A percentile compares a stretch with the other conserved stretches of the same genome.
Evolutionary conservation across 2,113 vertebrate species (phyloP).

Genomic region (Antechinus stuartii): DNA sequence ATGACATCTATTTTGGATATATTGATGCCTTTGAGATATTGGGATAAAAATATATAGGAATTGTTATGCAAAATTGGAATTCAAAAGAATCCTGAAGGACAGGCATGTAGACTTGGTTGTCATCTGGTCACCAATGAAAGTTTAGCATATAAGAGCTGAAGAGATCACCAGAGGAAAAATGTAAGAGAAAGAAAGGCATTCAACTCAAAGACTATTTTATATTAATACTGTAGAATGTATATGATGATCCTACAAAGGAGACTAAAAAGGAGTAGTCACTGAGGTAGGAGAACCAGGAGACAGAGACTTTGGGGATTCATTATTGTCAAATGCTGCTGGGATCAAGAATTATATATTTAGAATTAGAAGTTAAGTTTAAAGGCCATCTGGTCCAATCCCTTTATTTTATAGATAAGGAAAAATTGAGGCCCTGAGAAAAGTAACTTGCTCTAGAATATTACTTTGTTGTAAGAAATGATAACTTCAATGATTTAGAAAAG

Average conservation of each 20-base stretch:
- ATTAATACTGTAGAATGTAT: neutral
- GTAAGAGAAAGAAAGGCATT: neutral
- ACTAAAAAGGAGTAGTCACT: neutral
- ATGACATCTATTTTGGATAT: neutral
- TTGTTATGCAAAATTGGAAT: neutral
- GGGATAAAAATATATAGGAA: neutral
- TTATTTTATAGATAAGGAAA: neutral
- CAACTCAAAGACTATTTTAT: neutral
- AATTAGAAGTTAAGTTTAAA: neutral
- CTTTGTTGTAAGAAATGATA: no score
- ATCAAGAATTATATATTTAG: neutral
- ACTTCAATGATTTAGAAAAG: no score
- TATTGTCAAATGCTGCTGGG: neutral
- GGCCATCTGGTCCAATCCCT: neutral
- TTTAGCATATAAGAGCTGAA: neutral
- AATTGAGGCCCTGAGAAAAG: neutral
- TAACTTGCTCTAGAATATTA: neutral
- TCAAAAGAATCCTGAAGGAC: neutral
- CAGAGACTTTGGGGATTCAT: neutral
- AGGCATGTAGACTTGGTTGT: neutral
- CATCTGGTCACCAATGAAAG: neutral
- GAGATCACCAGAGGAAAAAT: neutral
- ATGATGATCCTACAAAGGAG: neutral
- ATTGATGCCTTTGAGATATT: neutral
- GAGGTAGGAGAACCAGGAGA: neutral